Evolutionary conservation across 2,797 vertebrate genomes (phyloP), one percentile per base, ranked within the genome.

Genomic region (Enteromius paludinosus): DNA sequence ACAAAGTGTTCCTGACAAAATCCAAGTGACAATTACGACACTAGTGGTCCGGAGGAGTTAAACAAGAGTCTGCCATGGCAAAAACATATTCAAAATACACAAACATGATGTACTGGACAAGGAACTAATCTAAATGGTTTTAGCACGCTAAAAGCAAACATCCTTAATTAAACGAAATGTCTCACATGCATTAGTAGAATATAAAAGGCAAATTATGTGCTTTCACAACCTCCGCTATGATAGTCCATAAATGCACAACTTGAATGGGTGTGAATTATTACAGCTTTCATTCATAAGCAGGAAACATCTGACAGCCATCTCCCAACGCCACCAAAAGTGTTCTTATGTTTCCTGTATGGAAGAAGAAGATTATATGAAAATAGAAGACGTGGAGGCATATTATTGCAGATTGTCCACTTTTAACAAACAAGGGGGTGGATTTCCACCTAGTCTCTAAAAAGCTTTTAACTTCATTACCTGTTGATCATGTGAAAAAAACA

Each of bases 381-480:
- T 70, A 62, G n/a, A 62, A 12, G n/a, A 25, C 30, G 70, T 74
- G 11, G 3, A 35, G 59, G n/a, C 25, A 38, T 52, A 83, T 83
- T 73, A 81, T 28, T 25, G 25, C 47, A 76, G 33, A 69, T 41
- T 2, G 35, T 18, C 88, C 71, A 84, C 85, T 83, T 81, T 87
- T 78, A 83, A 77, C 49, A 79, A 81, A 75, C 56, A 69, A 82
- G 10, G 14, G 69, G 75, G 66, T 25, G 59, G 38, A 74, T 62
- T 54, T 79, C 25, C 70, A 76, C 83, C 77, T 65, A 84, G 87
- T 43, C 14, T 73, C 83, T 65, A 77, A 78, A 88, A 87, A 75
- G 74, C 66, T 78, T 90, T 90, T 89, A 90, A 87, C 85, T 85
- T 74, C 81, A 85, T 90, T 88, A 89, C 83, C 85, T 84, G 87